These are phyloP conservation scores for Arrhopalites spinosus DNA, from an alignment of 2,888 invertebrate genomes.

Conservation along the genomic window DNA sequence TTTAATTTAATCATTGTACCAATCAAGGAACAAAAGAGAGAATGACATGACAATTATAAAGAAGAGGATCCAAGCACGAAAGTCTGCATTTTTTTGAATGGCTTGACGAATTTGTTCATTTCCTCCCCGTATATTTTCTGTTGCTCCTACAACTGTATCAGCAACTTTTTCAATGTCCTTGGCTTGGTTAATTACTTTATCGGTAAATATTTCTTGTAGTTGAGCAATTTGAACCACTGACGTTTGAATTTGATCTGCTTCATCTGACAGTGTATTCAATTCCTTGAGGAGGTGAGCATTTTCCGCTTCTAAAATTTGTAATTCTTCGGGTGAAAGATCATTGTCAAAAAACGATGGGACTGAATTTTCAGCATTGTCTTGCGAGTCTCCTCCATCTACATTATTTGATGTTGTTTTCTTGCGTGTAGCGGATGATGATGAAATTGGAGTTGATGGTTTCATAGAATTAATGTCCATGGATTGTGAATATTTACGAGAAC, in stretches of 20 bases:
- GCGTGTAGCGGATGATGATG: neutral
- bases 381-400: neutral
- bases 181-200: conserved; percentile 92
- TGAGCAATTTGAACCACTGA: conserved; percentile 95
- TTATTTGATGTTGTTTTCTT: neutral
- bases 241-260: conserved; percentile 85
- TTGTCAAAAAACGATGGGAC: conserved; percentile 61
- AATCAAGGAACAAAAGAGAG: conserved; percentile 92
- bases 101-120: conserved; percentile 97
- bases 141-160: conserved; percentile 84
- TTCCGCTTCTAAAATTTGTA: conserved; percentile 79
- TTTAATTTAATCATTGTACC: conserved; percentile 78
- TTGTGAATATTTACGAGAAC: neutral
- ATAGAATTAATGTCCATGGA: too few relatives aligned
- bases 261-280: conserved; percentile 84
- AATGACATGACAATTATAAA: conserved; percentile 95
- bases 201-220: conserved; percentile 93
- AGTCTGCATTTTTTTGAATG: conserved; percentile 93
- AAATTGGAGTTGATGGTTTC: neutral
- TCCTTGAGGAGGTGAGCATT: conserved; percentile 86
- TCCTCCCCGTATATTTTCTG: conserved; percentile 93
- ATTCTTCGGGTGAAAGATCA: conserved; percentile 79
- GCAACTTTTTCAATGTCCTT: conserved; percentile 89
- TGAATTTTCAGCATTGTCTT: neutral
- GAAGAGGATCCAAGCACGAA: conserved; percentile 86